Percentiles rank a stretch among this genome's conserved stretches.
These are phyloP conservation scores for Bergia sp. DNA, from an alignment of 92 coral and sea anemone species.

Conservation along the genomic window DNA sequence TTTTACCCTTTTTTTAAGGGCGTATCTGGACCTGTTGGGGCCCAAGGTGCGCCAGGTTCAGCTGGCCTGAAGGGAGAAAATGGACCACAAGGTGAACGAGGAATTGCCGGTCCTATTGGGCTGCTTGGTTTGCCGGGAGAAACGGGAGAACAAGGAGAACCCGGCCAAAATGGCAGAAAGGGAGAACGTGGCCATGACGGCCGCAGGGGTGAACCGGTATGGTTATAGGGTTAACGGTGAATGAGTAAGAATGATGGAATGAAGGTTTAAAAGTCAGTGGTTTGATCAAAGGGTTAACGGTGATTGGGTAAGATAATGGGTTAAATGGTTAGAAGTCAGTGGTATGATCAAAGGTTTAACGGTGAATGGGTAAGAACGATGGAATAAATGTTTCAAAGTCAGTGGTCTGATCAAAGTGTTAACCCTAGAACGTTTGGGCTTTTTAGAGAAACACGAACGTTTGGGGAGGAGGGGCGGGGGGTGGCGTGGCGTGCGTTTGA, in stretches of 20 bases:
- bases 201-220: slow-evolving; percentile 11
- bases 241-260: not conserved
- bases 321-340: too few relatives aligned
- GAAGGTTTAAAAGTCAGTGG: too few relatives aligned
- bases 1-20: not conserved
- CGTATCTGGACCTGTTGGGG: not conserved
- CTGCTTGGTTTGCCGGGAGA: not conserved
- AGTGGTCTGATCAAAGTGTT: too few relatives aligned
- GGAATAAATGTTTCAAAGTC: too few relatives aligned
- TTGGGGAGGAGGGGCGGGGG: too few relatives aligned
- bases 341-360: too few relatives aligned
- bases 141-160: not conserved
- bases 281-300: too few relatives aligned
- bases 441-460: too few relatives aligned
- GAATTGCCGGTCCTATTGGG: not conserved
- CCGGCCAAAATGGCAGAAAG: not conserved
- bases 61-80: not conserved
- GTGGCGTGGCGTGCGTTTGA: too few relatives aligned
- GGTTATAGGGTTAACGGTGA: not conserved
- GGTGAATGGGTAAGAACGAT: too few relatives aligned
- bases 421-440: too few relatives aligned
- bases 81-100: slow-evolving; percentile 5
- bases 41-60: not conserved
- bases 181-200: slow-evolving; percentile 4
- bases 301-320: too few relatives aligned